Base-by-base conservation (phyloP, 2,797 vertebrate genomes). In the Masticophis lateralis region DNA sequence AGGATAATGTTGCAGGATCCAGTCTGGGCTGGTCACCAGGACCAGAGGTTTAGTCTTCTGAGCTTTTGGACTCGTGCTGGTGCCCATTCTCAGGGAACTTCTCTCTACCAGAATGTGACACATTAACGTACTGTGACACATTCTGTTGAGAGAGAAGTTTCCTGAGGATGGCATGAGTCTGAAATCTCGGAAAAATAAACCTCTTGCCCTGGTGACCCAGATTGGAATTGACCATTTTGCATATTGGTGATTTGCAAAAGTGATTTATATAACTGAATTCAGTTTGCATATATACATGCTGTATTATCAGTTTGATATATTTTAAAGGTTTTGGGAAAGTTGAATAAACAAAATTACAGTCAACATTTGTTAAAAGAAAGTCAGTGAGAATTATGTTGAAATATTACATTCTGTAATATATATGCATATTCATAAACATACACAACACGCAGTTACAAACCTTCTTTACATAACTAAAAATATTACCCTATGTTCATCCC, bases 401-500 rank as follows among this genome's bases (percentile, higher is more conserved):
- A 79, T 27, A n/a, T 91, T 94, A 95, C 55, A 93, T 74, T 3
- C 88, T 56, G 92, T 60, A 86, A 47, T 51, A 43, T 90, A 66
- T 91, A 95, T 2, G 88, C 32, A 56, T 87, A 94, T 60, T 27
- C 90, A 90, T 95, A 25, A 47, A 25, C 37, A 18, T 16, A 69
- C 14, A 74, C n/a, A 74, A 37, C 32, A 74, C 16, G 1, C 13
- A 83, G 4, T 47, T 25, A 47, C 20, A 25, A 47, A 47, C 20
- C 43, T 47, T 43, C 37, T 79, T 47, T 83, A 47, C 74, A 83
- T 47, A 83, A 83, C 10, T 47, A 94, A 94, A 93, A n/a, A 92
- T 94, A 59, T 94, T 97, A 95, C 93, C 95, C 95, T 83, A 88
- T 89, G 92, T 43, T 95, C 98, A 97, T 97, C 97, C 96, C 97